phyloP scores from a whole-genome alignment of 2,797 vertebrate species.

The Siniperca undulata region DNA sequence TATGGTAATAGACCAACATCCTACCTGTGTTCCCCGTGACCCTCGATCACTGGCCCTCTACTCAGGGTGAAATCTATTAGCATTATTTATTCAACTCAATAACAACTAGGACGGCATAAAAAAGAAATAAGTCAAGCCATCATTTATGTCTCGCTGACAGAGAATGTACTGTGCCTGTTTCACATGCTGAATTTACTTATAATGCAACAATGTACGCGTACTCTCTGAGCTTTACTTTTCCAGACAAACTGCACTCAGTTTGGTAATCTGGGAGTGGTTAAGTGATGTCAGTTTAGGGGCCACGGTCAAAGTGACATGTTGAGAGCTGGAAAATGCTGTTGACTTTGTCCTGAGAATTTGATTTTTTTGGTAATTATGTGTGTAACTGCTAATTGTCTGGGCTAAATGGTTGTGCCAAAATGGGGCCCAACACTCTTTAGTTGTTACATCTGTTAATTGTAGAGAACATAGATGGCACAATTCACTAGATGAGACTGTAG shows the following conservation, averaged over 20 bases:
- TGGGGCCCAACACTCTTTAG: constrained; percentile 62
- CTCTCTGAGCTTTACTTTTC: constrained; percentile 41
- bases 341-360: constrained; percentile 72
- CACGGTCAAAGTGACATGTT: constrained; percentile 78
- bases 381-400: constrained; percentile 81
- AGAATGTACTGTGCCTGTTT: constrained; percentile 54
- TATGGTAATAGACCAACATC: constrained; percentile 80
- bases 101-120: constrained; percentile 73
- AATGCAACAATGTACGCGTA: constrained; percentile 33
- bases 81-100: constrained; percentile 81
- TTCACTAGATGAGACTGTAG: constrained; percentile 74
- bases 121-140: constrained; percentile 73
- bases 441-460: constrained; percentile 80
- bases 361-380: constrained; percentile 79
- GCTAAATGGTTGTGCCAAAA: constrained; percentile 75
- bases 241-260: constrained; percentile 42
- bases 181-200: constrained; percentile 53
- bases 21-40: constrained; percentile 82
- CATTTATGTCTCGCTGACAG: constrained; percentile 65
- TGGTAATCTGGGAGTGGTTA: constrained; percentile 39
- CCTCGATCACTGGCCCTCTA: constrained; percentile 72
- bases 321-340: constrained; percentile 75
- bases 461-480: constrained; percentile 77
- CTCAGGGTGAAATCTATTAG: constrained; percentile 82
- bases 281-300: constrained; percentile 57